Conservation (phyloP, 1,140 invertebrate genomes). For the Drosophila teissieri region DNA sequence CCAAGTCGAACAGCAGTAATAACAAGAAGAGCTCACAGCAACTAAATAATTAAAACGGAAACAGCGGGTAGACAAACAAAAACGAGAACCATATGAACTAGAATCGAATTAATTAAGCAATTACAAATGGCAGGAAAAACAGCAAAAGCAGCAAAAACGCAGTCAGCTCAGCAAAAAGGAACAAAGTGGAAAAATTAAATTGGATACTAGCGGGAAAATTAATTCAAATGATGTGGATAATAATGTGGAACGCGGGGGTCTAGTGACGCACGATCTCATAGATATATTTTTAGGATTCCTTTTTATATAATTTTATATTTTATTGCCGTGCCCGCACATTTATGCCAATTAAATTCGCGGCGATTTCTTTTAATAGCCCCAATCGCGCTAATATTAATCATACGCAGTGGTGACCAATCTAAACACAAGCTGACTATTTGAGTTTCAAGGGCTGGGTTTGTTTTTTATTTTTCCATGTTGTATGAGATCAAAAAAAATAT, state of each 20-base stretch:
- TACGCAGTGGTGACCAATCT: constrained; percentile 1
- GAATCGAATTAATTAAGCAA: constrained; percentile 80
- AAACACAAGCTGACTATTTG: not conserved
- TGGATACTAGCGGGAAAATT: constrained; percentile 40
- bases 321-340: constrained; percentile 48
- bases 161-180: constrained; percentile 1
- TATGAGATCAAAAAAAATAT: too few species aligned
- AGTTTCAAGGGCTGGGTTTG: not conserved
- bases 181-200: constrained; percentile 30
- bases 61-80: constrained; percentile 63
- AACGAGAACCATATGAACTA: constrained; percentile 18
- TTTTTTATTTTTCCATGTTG: not conserved
- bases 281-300: constrained; percentile 56
- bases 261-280: constrained; percentile 66
- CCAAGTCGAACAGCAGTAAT: constrained; percentile 28
- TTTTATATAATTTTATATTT: constrained; percentile 60
- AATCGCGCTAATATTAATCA: not conserved
- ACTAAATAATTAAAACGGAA: constrained; percentile 54
- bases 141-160: not conserved
- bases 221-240: constrained; percentile 56
- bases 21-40: constrained; percentile 23
- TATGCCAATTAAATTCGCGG: constrained; percentile 69
- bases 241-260: constrained; percentile 18
- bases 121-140: constrained; percentile 54
- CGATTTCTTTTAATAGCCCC: constrained; percentile 60